phyloP scores from a whole-genome alignment of 2,797 vertebrate genomes.

The Onychomys leucogaster region DNA sequence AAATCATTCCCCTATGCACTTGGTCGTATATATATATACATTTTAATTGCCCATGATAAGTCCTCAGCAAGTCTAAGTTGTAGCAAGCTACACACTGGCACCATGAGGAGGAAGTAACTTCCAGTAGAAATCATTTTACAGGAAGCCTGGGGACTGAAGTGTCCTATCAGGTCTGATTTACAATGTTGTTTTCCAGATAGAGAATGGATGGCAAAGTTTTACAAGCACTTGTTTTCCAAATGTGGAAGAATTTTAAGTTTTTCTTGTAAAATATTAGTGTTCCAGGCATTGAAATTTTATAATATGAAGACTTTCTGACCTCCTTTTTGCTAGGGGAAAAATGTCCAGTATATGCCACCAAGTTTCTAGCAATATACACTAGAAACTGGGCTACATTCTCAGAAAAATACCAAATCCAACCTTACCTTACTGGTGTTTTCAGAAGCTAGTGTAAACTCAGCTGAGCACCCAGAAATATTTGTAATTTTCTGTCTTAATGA shows the following conservation, averaged over 20 bases:
- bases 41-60: constrained; percentile 20
- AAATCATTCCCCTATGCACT: background rate
- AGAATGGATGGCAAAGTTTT: constrained; percentile 83
- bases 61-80: constrained; percentile 9
- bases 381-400: constrained; percentile 76
- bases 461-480: constrained; percentile 77
- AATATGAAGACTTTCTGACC: constrained; percentile 70
- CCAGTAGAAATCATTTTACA: constrained; percentile 34
- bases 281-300: constrained; percentile 85
- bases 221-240: constrained; percentile 86
- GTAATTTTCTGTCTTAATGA: constrained; percentile 62
- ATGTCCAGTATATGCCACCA: constrained; percentile 80
- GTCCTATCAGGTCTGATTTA: background rate
- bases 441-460: constrained; percentile 72
- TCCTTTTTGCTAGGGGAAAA: constrained; percentile 77
- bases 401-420: constrained; percentile 81
- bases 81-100: background rate
- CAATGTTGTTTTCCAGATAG: constrained; percentile 80
- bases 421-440: constrained; percentile 78
- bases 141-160: background rate
- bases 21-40: no score
- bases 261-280: constrained; percentile 86
- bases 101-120: constrained; percentile 51
- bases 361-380: constrained; percentile 83
- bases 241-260: constrained; percentile 81